Conservation (phyloP, 1,140 invertebrate genomes). For the fruit fly (Drosophila melanogaster) region Release_6_plus_ISO1_MT NT_037436.4:559001-559500, state of each 20-base stretch:
- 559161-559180: constrained; percentile 1
- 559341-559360: constrained; percentile 51
- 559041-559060: constrained; percentile 2
- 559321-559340: not conserved
- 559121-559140: not conserved
- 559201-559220: not conserved
- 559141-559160: not conserved
- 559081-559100: not conserved
- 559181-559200: not conserved
- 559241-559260: constrained; percentile 49
- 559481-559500: constrained; percentile 35
- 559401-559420: constrained; percentile 30
- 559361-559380: constrained; percentile 71
- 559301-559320: constrained; percentile 2
- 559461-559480: constrained; percentile 14
- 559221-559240: constrained; percentile 24
- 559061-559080: constrained; percentile 2
- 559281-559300: constrained; percentile 27
- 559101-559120: not conserved
- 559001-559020: constrained; percentile 18
- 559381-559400: constrained; percentile 37
- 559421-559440: constrained; percentile 62
- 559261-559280: constrained; percentile 59
- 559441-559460: constrained; percentile 19
- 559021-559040: constrained; percentile 16